phyloP scores from a whole-genome alignment of 2,888 invertebrate species.

The Diaprepes abbreviatus region DNA sequence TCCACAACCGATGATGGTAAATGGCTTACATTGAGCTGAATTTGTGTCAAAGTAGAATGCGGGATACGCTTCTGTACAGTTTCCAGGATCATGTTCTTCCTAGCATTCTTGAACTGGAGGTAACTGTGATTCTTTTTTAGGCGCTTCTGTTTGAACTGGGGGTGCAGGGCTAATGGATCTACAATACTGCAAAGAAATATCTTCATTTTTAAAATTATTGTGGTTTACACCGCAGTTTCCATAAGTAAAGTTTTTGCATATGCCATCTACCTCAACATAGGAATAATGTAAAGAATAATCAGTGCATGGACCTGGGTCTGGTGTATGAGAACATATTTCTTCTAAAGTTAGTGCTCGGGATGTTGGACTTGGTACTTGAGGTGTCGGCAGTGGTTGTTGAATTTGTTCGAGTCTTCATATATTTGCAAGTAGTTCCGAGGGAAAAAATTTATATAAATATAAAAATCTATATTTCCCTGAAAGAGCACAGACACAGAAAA shows the following conservation, averaged over 20 bases:
- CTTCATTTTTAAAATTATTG: slow-evolving; percentile 80
- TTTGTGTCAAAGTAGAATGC: slow-evolving; percentile 82
- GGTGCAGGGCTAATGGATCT: slow-evolving; percentile 59
- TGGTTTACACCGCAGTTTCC: slow-evolving; percentile 87
- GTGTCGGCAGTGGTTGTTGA: slow-evolving; percentile 33
- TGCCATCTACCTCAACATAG: slow-evolving; percentile 79
- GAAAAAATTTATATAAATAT: too few species aligned
- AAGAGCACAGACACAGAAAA: too few species aligned
- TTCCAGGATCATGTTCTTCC: slow-evolving; percentile 75
- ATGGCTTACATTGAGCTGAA: slow-evolving; percentile 73
- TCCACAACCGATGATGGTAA: slow-evolving; percentile 80
- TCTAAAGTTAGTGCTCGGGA: slow-evolving; percentile 32
- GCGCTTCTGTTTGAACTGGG: slow-evolving; percentile 5
- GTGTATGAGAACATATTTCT: slow-evolving; percentile 79
- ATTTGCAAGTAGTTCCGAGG: too few species aligned
- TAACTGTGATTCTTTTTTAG: background rate
- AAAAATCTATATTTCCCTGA: too few species aligned
- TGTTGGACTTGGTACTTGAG: slow-evolving; percentile 36
- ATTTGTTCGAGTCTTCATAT: slow-evolving; percentile 25
- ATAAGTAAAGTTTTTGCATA: slow-evolving; percentile 84
- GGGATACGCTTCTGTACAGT: slow-evolving; percentile 76
- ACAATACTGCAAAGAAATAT: slow-evolving; percentile 81
- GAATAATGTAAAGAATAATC: slow-evolving; percentile 75
- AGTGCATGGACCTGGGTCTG: slow-evolving; percentile 79
- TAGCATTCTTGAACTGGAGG: slow-evolving; percentile 69